Evolutionary conservation across 2,888 invertebrate genomes (phyloP).

Genomic region (Galeopsomyia nigrocyanea): DNA sequence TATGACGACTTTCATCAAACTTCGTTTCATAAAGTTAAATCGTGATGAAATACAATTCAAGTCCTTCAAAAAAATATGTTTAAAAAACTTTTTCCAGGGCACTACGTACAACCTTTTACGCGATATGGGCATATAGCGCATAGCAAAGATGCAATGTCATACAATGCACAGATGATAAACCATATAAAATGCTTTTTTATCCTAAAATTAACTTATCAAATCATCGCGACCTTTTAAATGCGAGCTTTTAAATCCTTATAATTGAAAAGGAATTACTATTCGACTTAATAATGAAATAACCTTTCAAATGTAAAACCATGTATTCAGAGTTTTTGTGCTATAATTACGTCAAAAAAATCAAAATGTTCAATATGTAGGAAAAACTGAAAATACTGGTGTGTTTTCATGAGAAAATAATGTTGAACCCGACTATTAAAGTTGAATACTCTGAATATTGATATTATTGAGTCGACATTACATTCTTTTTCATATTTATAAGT

Average conservation of each 20-base stretch:
- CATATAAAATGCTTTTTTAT: slow-evolving; percentile 20
- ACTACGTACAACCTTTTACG: slow-evolving; percentile 41
- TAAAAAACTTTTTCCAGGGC: slow-evolving; percentile 42
- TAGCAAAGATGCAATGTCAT: slow-evolving; percentile 13
- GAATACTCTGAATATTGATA: too few relatives aligned
- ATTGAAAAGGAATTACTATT: slow-evolving; percentile 15
- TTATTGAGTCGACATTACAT: too few relatives aligned
- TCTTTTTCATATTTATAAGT: not conserved
- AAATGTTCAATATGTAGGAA: too few relatives aligned
- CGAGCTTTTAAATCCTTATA: slow-evolving; percentile 28
- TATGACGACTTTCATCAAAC: not conserved
- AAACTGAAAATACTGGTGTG: too few relatives aligned
- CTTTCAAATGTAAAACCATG: too few relatives aligned
- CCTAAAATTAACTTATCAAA: slow-evolving; percentile 5
- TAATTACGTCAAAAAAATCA: too few relatives aligned
- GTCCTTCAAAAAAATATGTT: slow-evolving; percentile 2
- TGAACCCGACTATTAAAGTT: too few relatives aligned
- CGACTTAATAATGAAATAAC: slow-evolving; percentile 11
- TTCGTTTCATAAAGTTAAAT: not conserved
- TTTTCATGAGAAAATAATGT: too few relatives aligned
- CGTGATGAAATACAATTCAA: too few relatives aligned
- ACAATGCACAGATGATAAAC: slow-evolving; percentile 7
- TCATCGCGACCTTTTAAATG: slow-evolving; percentile 17
- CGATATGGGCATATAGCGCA: slow-evolving; percentile 28
- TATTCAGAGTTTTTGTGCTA: too few relatives aligned